A percentile compares a stretch with the other conserved stretches of the same genome.
Evolutionary conservation across 1,140 invertebrate genomes (phyloP).

Genomic region (Aphis gossypii): DNA sequence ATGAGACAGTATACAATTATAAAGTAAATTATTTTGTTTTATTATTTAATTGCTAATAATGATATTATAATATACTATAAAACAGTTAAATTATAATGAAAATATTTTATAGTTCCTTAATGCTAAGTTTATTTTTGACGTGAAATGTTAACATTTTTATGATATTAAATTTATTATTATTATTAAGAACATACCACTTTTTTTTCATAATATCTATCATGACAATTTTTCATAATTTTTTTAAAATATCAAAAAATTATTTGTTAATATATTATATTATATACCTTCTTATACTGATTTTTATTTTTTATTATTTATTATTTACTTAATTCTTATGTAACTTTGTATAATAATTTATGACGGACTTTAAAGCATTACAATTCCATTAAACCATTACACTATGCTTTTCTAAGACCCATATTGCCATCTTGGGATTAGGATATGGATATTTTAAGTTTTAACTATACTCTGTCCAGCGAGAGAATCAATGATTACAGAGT

Average conservation of each 20-base stretch:
- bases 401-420: background rate
- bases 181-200: background rate
- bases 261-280: background rate
- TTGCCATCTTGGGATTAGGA: no score
- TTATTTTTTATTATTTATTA: background rate
- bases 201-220: background rate
- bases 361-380: background rate
- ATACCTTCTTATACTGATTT: background rate
- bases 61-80: background rate
- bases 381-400: background rate
- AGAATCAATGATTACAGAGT: no score
- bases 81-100: background rate
- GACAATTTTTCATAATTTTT: background rate
- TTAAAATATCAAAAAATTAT: background rate
- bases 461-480: no score
- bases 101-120: background rate
- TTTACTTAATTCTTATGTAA: background rate
- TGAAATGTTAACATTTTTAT: background rate
- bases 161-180: background rate
- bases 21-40: constrained; percentile 40
- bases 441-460: no score
- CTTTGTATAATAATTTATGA: background rate
- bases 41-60: background rate
- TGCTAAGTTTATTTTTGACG: background rate
- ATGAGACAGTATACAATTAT: constrained; percentile 74